Evolutionary conservation across 2,888 invertebrate genomes (phyloP).

Genomic region (Hedya salicella): DNA sequence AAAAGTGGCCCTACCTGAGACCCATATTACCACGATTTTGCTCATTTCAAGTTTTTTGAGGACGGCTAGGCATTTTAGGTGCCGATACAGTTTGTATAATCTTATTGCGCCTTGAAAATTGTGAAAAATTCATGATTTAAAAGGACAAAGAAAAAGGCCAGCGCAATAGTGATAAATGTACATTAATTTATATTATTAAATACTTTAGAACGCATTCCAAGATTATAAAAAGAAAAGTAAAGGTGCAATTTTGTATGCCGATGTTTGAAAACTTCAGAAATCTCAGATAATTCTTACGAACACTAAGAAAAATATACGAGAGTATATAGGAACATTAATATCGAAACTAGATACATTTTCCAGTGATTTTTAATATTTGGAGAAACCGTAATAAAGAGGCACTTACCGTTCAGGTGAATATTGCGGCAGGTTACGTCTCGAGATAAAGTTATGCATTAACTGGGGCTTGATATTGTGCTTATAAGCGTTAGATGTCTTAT

Average conservation of each 20-base stretch:
- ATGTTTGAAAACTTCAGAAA: too few relatives aligned
- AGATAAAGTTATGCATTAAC: slow-evolving; percentile 23
- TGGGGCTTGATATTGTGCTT: slow-evolving; percentile 40
- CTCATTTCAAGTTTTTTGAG: slow-evolving; percentile 60
- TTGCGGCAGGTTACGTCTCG: neutral
- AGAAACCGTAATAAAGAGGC: neutral
- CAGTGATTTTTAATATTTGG: neutral
- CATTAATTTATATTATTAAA: neutral
- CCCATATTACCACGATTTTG: slow-evolving; percentile 53
- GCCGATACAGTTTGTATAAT: slow-evolving; percentile 23
- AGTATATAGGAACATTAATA: too few relatives aligned
- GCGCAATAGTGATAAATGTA: slow-evolving; percentile 18
- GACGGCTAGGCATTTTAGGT: slow-evolving; percentile 44
- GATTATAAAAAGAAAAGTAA: neutral
- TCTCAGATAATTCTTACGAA: too few relatives aligned
- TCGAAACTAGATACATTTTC: too few relatives aligned
- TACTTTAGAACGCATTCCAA: neutral
- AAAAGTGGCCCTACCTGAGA: slow-evolving; percentile 59
- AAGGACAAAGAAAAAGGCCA: slow-evolving; percentile 13
- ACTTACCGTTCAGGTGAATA: neutral
- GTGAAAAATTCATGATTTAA: slow-evolving; percentile 19
- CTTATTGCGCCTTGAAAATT: slow-evolving; percentile 9
- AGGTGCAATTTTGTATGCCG: too few relatives aligned
- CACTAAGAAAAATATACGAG: too few relatives aligned
- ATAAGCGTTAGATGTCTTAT: slow-evolving; percentile 42